Evolutionary conservation across 1,140 invertebrate genomes (phyloP).

Genomic region (Cyphomyrmex costatus): DNA sequence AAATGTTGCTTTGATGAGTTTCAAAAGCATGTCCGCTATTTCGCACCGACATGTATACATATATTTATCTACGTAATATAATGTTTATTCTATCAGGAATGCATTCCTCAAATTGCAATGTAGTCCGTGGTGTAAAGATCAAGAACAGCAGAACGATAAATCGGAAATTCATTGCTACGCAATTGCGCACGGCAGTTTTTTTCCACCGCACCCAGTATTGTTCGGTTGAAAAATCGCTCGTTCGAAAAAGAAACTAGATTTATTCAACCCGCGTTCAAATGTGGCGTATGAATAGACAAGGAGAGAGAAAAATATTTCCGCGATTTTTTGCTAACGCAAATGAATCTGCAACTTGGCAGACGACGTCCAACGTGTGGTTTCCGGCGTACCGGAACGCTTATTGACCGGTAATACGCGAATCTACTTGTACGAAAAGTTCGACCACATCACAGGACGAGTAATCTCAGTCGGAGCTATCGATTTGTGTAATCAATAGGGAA

Average conservation of each 20-base stretch:
- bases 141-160: conserved; percentile 25
- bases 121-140: conserved; percentile 1
- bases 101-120: background rate
- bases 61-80: background rate
- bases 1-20: background rate
- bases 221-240: conserved; percentile 57
- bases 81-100: background rate
- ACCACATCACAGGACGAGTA: background rate
- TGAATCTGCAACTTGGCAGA: conserved; percentile 62
- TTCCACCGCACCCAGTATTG: conserved; percentile 18
- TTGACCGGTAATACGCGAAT: conserved; percentile 29
- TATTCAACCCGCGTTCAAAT: conserved; percentile 42
- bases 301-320: conserved; percentile 53
- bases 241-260: conserved; percentile 51
- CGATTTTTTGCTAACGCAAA: conserved; percentile 46
- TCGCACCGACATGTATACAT: background rate
- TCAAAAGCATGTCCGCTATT: background rate
- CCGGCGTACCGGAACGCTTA: conserved; percentile 18
- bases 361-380: conserved; percentile 14
- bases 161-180: conserved; percentile 50
- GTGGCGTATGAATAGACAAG: conserved; percentile 47
- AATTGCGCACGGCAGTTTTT: conserved; percentile 38
- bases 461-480: conserved; percentile 6
- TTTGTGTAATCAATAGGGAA: conserved; percentile 42
- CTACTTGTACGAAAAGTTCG: background rate